A percentile compares a stretch with the other conserved stretches of the same genome.
phyloP scores from a whole-genome alignment of 2,113 vertebrate species.

The Gallinago jamesoni region DNA sequence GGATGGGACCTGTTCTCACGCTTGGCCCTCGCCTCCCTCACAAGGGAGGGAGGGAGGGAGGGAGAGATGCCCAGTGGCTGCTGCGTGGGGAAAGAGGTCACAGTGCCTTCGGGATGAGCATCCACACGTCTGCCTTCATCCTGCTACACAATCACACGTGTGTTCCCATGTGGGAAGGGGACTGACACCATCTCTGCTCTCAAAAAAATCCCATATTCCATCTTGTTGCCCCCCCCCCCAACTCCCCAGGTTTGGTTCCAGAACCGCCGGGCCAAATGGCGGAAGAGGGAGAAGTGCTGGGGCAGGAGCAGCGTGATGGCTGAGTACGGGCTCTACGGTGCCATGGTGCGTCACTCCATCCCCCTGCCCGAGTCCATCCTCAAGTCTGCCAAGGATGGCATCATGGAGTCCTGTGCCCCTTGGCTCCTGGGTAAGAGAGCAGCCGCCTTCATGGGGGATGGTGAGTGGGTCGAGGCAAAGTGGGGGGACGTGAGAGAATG shows the following conservation, averaged over 20 bases:
- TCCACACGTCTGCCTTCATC: not conserved
- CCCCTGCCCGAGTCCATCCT: slow-evolving; percentile 98
- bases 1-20: not conserved
- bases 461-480: not conserved
- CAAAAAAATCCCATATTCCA: fast-evolving
- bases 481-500: not conserved
- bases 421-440: slow-evolving; percentile 94
- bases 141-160: not conserved
- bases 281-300: slow-evolving; percentile 99
- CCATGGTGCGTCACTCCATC: slow-evolving; percentile 98
- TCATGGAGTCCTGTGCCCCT: slow-evolving; percentile 99
- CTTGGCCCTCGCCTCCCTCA: not conserved
- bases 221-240: not conserved
- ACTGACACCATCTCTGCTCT: not conserved
- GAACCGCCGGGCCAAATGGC: slow-evolving; percentile 98
- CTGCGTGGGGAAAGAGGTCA: not conserved
- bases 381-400: slow-evolving; percentile 97
- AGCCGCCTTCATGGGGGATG: not conserved
- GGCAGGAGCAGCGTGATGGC: slow-evolving; percentile 99
- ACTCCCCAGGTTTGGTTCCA: slow-evolving; percentile 95
- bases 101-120: not conserved
- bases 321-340: slow-evolving; percentile 94
- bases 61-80: not conserved
- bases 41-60: not conserved
- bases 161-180: not conserved